Base-by-base conservation (phyloP, 2,888 invertebrate genomes). In the Ormyrus pomaceus region DNA sequence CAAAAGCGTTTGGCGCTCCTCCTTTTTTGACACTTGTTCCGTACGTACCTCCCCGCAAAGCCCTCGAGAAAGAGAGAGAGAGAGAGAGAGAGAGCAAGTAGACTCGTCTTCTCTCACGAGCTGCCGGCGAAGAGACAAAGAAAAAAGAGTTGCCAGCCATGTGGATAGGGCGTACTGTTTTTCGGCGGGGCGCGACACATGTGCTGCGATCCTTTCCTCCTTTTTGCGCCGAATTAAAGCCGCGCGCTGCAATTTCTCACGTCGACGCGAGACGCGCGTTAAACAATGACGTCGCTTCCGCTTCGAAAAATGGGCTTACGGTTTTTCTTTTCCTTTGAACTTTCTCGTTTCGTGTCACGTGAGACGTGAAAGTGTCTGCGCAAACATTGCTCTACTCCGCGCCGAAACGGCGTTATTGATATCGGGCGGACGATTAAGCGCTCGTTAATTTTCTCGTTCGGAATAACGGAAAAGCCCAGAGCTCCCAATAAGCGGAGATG, bases 61-160 rank as follows among this genome's bases (percentile, higher is more conserved):
- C 13, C 13, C 34, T 11, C 13, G 7, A 62, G 8, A 55, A 10
- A 19, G 58, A 77, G 71, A 79, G 69, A 74, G 2, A 71, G 34
- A 56, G 7, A 62, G 8, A 55, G 0, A 13, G 13, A 13, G 48
- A 62, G 50, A 34, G 55, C 62, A 62, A 62, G 55, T 59, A 70
- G 48, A 6, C 6, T 9, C 9, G 50, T 51, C 50, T 11, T 75
- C 51, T 19, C 65, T 61, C 5, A 51, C 53, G 61, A 53, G 53
- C 13, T 13, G 48, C 59, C 19, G 19, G 34, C 48, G 34, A 48
- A 34, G 65, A 65, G 62, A 53, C 34, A 51, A 65, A 65, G 56
- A 46, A 66, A 13, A 65, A 73, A 74, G 69, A 46, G 51, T 3
- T 5, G 64, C 6, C 13, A 13, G 83, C 83, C 83, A 83, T 82